A percentile compares a stretch with the other conserved stretches of the same genome.
These are phyloP conservation scores for Actinopyga echinites DNA, from an alignment of 53 echinoderm and acorn worm genomes.

Conservation along the genomic window DNA sequence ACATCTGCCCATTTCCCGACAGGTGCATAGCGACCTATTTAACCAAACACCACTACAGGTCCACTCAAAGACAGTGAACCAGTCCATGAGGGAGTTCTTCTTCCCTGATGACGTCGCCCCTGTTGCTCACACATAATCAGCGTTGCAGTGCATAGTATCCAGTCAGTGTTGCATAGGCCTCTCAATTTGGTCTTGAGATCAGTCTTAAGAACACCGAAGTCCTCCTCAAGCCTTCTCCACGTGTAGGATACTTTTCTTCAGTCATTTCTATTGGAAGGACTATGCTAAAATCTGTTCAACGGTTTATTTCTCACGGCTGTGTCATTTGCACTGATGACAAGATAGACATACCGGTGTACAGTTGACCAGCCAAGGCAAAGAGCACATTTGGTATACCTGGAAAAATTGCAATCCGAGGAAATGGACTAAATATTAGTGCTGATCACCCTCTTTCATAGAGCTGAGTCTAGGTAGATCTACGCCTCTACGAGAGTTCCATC, in stretches of 20 bases:
- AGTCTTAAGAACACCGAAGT: conserved; percentile 30
- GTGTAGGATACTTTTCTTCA: conserved; percentile 5
- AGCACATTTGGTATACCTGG: conserved; percentile 43
- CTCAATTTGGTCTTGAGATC: conserved; percentile 21
- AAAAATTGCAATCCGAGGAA: conserved; percentile 5
- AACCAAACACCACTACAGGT: conserved; percentile 33
- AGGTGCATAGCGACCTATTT: conserved; percentile 42
- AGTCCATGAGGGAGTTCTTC: conserved; percentile 22
- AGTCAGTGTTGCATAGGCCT: conserved; percentile 1
- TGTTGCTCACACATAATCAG: conserved; percentile 25
- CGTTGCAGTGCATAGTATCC: conserved; percentile 10
- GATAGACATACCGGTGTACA: conserved; percentile 40
- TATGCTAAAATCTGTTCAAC: conserved; percentile 28
- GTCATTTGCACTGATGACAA: conserved; percentile 51
- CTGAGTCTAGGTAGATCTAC: conserved; percentile 36
- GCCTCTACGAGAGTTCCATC: conserved; percentile 45
- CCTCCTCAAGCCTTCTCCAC: conserved; percentile 40
- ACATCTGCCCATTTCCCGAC: not conserved
- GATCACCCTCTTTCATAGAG: conserved; percentile 48
- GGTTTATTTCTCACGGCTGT: conserved; percentile 46
- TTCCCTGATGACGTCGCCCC: conserved; percentile 33
- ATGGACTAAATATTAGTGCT: conserved; percentile 8
- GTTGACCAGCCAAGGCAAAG: conserved; percentile 17
- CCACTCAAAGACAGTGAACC: conserved; percentile 28
- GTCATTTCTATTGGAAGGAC: not conserved